Evolutionary conservation across 1,140 invertebrate genomes (phyloP), one percentile per base, ranked within the genome.

Genomic region (Heliconius nattereri): DNA sequence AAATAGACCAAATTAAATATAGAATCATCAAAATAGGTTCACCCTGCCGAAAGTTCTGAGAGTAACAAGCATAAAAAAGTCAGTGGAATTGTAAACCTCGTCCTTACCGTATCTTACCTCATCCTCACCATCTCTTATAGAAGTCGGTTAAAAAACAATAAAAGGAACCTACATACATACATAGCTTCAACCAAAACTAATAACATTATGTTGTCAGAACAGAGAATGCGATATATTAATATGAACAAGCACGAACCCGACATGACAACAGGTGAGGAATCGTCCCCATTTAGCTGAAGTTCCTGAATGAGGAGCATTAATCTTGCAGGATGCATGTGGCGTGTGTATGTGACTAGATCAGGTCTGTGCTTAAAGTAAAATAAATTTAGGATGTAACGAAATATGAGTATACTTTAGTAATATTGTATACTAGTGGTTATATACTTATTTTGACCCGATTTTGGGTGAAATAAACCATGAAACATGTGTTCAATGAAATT

Each of bases 181-280:
- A 54, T 54, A 54, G 20, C 7, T 23, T 60, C 3, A 35, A 35
- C 32, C 23, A 5, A 11, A 66, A 29, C 16, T 29, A 66, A 26
- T 66, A 66, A 66, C n/a, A 66, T 66, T 66, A 66, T 16, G 23
- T 66, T 66, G 60, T 66, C 60, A 26, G 60, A 66, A 5, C 23
- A 29, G 11, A 26, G 60, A 66, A 26, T 66, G n/a, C 23, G 11
- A 23, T 66, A 66, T 66, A 66, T 66, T 26, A 26, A 29, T 66
- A 66, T 66, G 60, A 66, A 66, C 13, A 66, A 66, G 23, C 60
- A 11, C 60, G 13, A 66, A 66, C 23, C 26, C 13, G 9, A 66
- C 26, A 66, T 66, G 60, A 66, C 60, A 66, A 29, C 60, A 66
- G 60, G 60, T 66, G 60, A 66, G 60, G 26, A 66, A 66, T 66